Evolutionary conservation across 2,113 vertebrate genomes (phyloP).

Genomic region (Caranx ignobilis): DNA sequence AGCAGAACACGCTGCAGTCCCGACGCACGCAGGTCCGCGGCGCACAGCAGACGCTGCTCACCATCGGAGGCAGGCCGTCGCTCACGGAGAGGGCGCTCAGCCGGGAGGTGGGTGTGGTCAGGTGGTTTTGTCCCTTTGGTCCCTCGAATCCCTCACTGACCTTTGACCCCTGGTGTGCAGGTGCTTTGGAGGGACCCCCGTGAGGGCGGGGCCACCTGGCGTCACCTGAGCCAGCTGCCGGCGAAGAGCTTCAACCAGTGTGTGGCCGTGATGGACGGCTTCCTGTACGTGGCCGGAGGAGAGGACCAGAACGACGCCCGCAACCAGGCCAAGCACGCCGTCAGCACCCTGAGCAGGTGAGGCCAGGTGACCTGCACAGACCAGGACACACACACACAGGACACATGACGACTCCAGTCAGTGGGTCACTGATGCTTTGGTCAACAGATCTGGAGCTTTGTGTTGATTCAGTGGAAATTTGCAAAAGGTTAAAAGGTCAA

Average conservation of each 20-base stretch:
- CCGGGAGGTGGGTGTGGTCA: conserved; percentile 78
- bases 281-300: conserved; percentile 88
- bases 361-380: not conserved
- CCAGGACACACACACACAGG: not conserved
- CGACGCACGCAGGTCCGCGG: conserved; percentile 84
- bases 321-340: conserved; percentile 90
- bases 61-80: conserved; percentile 84
- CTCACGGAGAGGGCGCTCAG: conserved; percentile 88
- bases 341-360: conserved; percentile 86
- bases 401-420: too few species aligned
- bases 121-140: not conserved
- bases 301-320: conserved; percentile 90
- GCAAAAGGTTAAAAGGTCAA: too few species aligned
- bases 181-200: conserved; percentile 86
- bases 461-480: too few species aligned
- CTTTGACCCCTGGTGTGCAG: conserved; percentile 64
- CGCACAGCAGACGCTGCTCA: conserved; percentile 83
- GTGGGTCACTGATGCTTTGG: too few species aligned
- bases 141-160: conserved; percentile 1
- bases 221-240: conserved; percentile 87
- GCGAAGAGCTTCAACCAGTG: conserved; percentile 91
- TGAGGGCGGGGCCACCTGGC: conserved; percentile 85
- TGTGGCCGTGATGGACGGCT: conserved; percentile 89
- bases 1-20: conserved; percentile 89
- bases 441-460: too few species aligned